Evolutionary conservation across 2,888 invertebrate genomes (phyloP), one percentile per base, ranked within the genome.

Genomic region (Actias luna): DNA sequence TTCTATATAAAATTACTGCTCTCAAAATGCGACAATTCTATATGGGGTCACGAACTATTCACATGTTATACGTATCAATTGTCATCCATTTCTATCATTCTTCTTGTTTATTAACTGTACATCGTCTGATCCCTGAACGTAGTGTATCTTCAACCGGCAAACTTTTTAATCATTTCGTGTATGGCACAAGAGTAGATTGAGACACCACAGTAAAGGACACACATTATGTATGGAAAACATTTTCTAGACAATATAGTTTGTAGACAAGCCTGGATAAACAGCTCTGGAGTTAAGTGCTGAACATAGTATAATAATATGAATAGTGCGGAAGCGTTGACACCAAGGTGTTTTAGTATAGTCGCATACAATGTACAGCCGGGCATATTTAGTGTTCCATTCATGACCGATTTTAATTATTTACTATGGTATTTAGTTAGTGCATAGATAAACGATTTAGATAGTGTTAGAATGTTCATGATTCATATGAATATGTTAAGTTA

Each of bases 311-410:
- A 74, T 72, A 68, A 67, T 68, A 75, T 78, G 69, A 77, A 79
- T 79, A 76, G 68, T 66, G 73, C 83, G 83, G 83, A 83, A 83
- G 83, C 75, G 70, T 74, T 75, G 76, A 76, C 81, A 78, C 67
- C 73, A 66, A 64, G 64, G 65, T 69, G 68, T 64, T 69, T 72
- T 75, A 75, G 71, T 71, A 71, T 67, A 62, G 64, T 60, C 66
- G 66, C 67, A 66, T 66, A 84, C 84, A 83, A 82, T 82, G 78
- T 72, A 67, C 64, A 65, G 36, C 65, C 14, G 36, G 61, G 65
- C 61, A 75, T 84, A 84, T 87, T 87, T 85, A 86, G 76, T 82
- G 77, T 72, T 67, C 84, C 78, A 87, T 87, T 87, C 75, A 87
- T 70, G 66, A 65, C 22, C 65, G 65, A 78, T 84, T 82, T 85